Conservation (phyloP, 2,888 invertebrate genomes). For the Ophion ventricosus region DNA sequence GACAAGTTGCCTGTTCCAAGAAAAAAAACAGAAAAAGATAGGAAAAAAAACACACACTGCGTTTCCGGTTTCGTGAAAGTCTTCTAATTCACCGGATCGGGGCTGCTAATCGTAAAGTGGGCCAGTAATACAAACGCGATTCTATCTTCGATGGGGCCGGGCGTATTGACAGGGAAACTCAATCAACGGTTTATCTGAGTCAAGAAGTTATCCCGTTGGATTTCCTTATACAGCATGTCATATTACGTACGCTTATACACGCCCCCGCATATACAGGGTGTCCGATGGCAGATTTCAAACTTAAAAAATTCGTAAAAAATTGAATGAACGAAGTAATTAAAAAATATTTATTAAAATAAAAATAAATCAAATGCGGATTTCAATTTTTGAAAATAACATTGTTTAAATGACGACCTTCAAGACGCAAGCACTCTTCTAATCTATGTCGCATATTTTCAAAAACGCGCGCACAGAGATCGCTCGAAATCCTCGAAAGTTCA, state of each 20-base stretch:
- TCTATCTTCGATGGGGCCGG: conserved; percentile 8
- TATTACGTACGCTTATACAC: neutral
- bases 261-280: neutral
- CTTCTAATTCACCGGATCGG: conserved; percentile 34
- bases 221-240: neutral
- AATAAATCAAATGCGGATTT: too few relatives aligned
- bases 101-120: conserved; percentile 45
- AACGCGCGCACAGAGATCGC: too few relatives aligned
- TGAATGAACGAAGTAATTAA: too few relatives aligned
- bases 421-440: too few relatives aligned
- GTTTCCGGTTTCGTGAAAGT: conserved; percentile 25
- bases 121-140: conserved; percentile 52
- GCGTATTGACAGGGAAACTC: conserved; percentile 35
- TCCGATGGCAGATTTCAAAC: too few relatives aligned
- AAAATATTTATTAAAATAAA: too few relatives aligned
- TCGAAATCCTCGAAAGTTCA: too few relatives aligned
- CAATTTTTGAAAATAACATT: too few relatives aligned
- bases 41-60: neutral
- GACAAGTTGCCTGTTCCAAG: neutral
- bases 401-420: too few relatives aligned
- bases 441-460: too few relatives aligned
- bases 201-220: conserved; percentile 20
- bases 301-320: too few relatives aligned
- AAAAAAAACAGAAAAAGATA: neutral
- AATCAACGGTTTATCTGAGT: conserved; percentile 44